Conservation (phyloP, 2,888 invertebrate genomes). For the Eremobia ochroleuca region DNA sequence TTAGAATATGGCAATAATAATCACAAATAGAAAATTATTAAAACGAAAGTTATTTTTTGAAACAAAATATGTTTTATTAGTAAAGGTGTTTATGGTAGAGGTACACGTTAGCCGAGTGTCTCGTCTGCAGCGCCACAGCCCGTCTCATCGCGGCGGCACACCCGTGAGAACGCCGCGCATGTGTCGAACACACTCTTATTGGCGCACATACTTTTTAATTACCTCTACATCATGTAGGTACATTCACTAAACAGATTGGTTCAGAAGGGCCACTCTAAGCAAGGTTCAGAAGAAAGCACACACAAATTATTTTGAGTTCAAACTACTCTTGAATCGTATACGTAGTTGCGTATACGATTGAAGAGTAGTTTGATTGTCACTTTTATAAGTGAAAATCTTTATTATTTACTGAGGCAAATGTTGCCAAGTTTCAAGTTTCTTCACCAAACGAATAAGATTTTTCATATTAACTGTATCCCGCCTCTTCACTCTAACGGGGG, state of each 20-base stretch:
- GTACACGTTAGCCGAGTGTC: conserved; percentile 19
- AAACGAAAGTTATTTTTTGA: background rate
- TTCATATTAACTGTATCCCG: no score
- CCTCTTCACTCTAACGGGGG: no score
- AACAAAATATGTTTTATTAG: background rate
- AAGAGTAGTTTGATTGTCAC: no score
- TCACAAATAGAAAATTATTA: background rate
- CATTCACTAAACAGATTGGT: background rate
- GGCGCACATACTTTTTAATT: conserved; percentile 85
- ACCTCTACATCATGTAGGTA: conserved; percentile 74
- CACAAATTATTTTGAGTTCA: no score
- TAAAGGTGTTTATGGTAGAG: no score
- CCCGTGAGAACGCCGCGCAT: conserved; percentile 85
- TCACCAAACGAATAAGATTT: no score
- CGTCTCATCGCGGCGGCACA: conserved; percentile 56
- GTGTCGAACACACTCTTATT: conserved; percentile 86
- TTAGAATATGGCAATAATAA: background rate
- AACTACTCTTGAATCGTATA: no score
- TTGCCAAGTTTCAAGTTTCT: no score
- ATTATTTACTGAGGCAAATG: no score
- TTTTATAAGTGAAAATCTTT: no score
- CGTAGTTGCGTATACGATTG: no score
- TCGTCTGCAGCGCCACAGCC: conserved; percentile 22
- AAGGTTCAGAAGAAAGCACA: background rate
- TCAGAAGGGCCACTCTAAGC: conserved; percentile 23